Evolutionary conservation across 2,888 invertebrate species (phyloP).

Genomic region (Anticlea derivata): DNA sequence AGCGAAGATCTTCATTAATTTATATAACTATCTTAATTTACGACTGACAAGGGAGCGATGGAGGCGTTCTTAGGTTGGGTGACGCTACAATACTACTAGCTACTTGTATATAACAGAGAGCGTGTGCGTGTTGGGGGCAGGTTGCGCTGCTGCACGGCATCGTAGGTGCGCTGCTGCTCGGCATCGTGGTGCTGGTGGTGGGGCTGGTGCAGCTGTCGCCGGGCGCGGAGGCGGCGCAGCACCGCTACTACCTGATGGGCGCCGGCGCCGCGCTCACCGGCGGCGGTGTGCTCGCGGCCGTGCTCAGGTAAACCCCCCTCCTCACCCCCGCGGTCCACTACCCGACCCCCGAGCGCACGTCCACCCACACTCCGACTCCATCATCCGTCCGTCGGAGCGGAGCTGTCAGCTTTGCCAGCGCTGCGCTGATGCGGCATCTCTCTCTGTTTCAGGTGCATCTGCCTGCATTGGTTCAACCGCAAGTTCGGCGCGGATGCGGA

Average conservation of each 20-base stretch:
- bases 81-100: no score
- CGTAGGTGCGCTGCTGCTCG: conserved; percentile 88
- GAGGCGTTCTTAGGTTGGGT: no score
- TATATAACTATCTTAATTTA: no score
- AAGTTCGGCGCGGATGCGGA: conserved; percentile 72
- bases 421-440: no score
- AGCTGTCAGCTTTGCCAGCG: no score
- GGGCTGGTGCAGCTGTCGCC: conserved; percentile 90
- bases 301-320: conserved; percentile 78
- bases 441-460: conserved; percentile 80
- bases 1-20: no score
- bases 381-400: no score
- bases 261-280: conserved; percentile 86
- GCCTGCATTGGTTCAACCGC: conserved; percentile 85
- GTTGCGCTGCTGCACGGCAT: conserved; percentile 89
- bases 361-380: no score
- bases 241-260: conserved; percentile 88
- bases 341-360: no score
- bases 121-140: conserved; percentile 59
- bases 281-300: conserved; percentile 85
- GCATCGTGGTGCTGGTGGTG: conserved; percentile 89
- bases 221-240: conserved; percentile 90
- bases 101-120: no score
- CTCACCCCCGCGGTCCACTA: no score
- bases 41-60: no score